Base-by-base conservation (phyloP, 2,797 vertebrate genomes). In the Gallinago stenura region DNA sequence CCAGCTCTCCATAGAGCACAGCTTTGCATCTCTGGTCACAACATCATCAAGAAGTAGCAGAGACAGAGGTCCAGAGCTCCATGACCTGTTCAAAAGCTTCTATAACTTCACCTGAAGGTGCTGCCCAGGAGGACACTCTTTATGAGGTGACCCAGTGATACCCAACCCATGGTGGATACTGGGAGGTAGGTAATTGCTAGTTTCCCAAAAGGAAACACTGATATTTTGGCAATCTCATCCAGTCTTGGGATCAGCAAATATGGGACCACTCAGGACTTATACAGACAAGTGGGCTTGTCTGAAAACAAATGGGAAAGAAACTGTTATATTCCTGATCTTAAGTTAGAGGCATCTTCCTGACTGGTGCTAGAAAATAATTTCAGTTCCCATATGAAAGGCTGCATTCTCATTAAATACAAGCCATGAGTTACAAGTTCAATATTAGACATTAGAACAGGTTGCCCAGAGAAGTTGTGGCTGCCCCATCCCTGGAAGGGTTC, bases 111-210 rank as follows among this genome's bases (percentile, higher is more conserved):
- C 9, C 25, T 51, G 30, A 50, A 83, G 60, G 5, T 21, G 12
- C 20, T 69, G 39, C 58, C 46, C 48, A 41, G 31, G 45, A 7
- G 70, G 12, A 7, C 3, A 0, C 4, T 65, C 20, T 20, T n/a
- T 3, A 16, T 0, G 3, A 39, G 1, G 10, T 1, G 8, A 37
- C 28, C 19, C 1, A 0, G 7, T 5, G 25, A 56, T 0, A n/a
- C 8, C 26, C 46, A 25, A 9, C 8, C 14, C 25, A 2, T 0
- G 1, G 12, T 17, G 46, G 45, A 16, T 16, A 26, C 8, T 13
- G 9, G 21, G 30, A 88, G 28, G 25, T 15, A 66, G 8, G 12
- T 3, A 21, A 10, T 1, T 50, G 8, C 37, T 45, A 19, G 5
- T 45, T 45, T 45, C 43, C 43, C 18, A 45, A 45, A 45, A 45